Evolutionary conservation across 2,888 invertebrate species (phyloP).

Genomic region (Drosophila melanocephala): DNA sequence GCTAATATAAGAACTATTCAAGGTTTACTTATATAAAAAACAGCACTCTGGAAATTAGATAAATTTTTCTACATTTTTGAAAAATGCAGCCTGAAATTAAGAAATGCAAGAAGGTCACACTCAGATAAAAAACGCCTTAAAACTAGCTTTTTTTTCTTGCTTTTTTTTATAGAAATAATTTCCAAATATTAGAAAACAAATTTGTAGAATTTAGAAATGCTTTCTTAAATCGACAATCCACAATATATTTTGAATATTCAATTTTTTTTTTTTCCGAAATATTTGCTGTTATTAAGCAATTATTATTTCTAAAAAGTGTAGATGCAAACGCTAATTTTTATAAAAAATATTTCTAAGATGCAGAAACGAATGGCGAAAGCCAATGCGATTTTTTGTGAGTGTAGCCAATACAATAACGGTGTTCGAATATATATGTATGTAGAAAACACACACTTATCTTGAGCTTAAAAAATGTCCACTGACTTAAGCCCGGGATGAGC

Average conservation of each 20-base stretch:
- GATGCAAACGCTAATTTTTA: background rate
- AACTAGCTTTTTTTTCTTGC: too few species aligned
- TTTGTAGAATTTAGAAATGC: background rate
- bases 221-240: background rate
- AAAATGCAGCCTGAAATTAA: background rate
- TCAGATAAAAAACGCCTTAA: background rate
- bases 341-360: background rate
- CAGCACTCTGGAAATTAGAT: background rate
- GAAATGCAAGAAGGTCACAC: background rate
- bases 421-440: background rate
- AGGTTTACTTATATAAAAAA: background rate
- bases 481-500: background rate
- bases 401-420: background rate
- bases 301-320: background rate
- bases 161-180: too few species aligned
- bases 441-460: background rate
- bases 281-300: background rate
- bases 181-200: background rate
- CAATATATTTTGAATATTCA: background rate
- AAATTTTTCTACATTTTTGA: accelerated
- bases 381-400: background rate
- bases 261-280: background rate
- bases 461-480: background rate
- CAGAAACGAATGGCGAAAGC: background rate
- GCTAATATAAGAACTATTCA: background rate